Evolutionary conservation across 2,113 vertebrate genomes (phyloP).

Genomic region (Ochotona princeps): DNA sequence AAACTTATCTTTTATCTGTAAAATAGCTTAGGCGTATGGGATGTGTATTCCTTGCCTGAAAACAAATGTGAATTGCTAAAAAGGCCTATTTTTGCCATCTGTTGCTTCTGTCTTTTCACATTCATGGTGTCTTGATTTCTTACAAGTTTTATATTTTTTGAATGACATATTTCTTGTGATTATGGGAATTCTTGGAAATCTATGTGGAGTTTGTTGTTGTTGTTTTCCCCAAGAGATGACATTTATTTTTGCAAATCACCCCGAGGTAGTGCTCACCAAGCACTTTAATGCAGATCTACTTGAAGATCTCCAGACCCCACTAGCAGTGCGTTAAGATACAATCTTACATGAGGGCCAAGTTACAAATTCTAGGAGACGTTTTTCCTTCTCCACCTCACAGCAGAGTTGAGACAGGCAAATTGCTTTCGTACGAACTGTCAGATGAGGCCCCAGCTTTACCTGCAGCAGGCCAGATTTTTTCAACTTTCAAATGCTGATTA

Average conservation of each 20-base stretch:
- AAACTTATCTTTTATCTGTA: neutral
- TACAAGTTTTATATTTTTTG: neutral
- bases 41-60: neutral
- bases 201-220: neutral
- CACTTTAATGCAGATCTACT: neutral
- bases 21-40: neutral
- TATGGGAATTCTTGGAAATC: neutral
- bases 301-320: neutral
- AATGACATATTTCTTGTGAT: neutral
- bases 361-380: neutral
- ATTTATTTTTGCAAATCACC: neutral
- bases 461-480: neutral
- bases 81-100: neutral
- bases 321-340: neutral
- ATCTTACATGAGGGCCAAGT: neutral
- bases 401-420: neutral
- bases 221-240: neutral
- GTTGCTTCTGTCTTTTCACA: neutral
- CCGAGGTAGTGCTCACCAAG: neutral
- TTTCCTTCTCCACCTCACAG: neutral
- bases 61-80: neutral
- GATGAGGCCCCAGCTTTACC: neutral
- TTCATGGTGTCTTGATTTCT: neutral
- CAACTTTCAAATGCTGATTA: neutral
- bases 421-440: neutral